A percentile compares a stretch with the other conserved stretches of the same genome.
Evolutionary conservation across 2,113 vertebrate genomes (phyloP).

Genomic region (Psammodynastes pulverulentus): DNA sequence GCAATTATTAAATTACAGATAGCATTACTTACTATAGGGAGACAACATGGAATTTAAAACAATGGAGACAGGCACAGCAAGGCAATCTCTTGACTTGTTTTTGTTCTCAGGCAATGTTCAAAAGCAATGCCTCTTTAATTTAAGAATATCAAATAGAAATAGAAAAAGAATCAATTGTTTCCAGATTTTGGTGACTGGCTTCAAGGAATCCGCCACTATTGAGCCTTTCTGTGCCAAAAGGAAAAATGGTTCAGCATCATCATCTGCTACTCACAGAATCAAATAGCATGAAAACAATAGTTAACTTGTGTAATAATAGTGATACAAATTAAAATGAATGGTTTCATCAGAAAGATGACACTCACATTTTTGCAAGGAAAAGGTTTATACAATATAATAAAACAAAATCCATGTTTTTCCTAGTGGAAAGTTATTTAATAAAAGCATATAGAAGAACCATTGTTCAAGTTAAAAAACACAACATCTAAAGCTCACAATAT

Average conservation of each 20-base stretch:
- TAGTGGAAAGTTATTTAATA: background rate
- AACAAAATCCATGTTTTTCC: background rate
- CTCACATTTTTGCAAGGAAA: background rate
- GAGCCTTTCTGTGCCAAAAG: background rate
- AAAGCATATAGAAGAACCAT: background rate
- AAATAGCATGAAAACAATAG: background rate
- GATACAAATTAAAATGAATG: background rate
- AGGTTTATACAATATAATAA: background rate
- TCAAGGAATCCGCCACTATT: background rate
- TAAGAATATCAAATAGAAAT: slow-evolving; percentile 17
- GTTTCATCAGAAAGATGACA: background rate
- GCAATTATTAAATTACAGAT: background rate
- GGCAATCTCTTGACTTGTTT: background rate
- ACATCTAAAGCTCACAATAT: background rate
- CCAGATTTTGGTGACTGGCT: slow-evolving; percentile 1
- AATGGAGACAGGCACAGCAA: slow-evolving; percentile 26
- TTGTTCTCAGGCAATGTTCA: background rate
- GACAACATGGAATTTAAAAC: slow-evolving; percentile 1
- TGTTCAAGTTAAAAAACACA: background rate
- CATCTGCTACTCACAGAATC: background rate
- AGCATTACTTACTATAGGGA: background rate
- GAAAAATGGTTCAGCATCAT: slow-evolving; percentile 2
- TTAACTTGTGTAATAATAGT: background rate
- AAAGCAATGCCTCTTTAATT: background rate
- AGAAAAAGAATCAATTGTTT: slow-evolving; percentile 23